Evolutionary conservation across 2,113 vertebrate species (phyloP).

Genomic region (Colossoma macropomum): DNA sequence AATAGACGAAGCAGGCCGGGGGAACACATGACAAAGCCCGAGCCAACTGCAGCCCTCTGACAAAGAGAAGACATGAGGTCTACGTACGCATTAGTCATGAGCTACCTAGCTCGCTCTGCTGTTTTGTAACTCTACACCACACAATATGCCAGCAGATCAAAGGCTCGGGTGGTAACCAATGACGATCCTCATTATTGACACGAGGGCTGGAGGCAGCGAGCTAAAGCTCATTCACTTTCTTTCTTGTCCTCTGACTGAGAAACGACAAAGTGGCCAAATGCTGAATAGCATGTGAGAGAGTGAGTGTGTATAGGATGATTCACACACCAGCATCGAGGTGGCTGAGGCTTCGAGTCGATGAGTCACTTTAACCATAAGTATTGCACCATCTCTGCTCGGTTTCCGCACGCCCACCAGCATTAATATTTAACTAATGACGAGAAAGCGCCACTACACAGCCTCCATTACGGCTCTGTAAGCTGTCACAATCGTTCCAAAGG

Average conservation of each 20-base stretch:
- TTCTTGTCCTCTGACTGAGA: conserved; percentile 45
- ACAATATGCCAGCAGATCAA: conserved; percentile 41
- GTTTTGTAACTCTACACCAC: conserved; percentile 58
- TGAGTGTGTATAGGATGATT: conserved; percentile 67
- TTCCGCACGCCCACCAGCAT: conserved; percentile 58
- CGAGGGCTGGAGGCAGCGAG: conserved; percentile 60
- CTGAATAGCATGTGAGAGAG: conserved; percentile 47
- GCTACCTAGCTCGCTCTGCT: conserved; percentile 32
- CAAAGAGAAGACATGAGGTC: conserved; percentile 26
- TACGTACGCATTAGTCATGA: conserved; percentile 41
- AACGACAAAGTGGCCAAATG: conserved; percentile 30
- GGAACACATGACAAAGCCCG: conserved; percentile 30
- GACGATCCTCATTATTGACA: conserved; percentile 49
- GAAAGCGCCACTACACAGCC: conserved; percentile 61
- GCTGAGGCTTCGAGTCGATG: conserved; percentile 73
- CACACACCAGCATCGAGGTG: conserved; percentile 71
- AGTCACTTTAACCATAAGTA: conserved; percentile 76
- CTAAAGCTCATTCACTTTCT: conserved; percentile 68
- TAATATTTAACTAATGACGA: conserved; percentile 71
- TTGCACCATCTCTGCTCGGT: conserved; percentile 67
- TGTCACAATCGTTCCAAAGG: background rate
- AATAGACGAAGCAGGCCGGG: background rate
- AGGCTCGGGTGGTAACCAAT: conserved; percentile 41
- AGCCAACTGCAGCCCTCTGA: conserved; percentile 12
- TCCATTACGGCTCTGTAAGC: conserved; percentile 43